Percentiles rank a stretch among this genome's conserved stretches.
Evolutionary conservation across 2,888 invertebrate species (phyloP).

Genomic region (Thyatira batis): DNA sequence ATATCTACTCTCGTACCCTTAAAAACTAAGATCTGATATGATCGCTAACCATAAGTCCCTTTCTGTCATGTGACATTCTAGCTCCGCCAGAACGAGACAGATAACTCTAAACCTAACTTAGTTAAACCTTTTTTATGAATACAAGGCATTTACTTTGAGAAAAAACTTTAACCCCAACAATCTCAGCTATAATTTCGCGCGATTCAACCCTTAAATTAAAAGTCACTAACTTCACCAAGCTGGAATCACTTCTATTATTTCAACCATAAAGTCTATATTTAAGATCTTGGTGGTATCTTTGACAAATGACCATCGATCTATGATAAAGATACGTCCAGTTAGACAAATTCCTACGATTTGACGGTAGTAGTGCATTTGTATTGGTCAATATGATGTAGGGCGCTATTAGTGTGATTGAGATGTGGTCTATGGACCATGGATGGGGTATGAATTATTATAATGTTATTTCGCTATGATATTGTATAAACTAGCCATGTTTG

Average conservation of each 20-base stretch:
- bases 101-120: too few relatives aligned
- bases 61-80: too few relatives aligned
- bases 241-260: constrained; percentile 1
- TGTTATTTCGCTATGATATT: not conserved
- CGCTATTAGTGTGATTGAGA: constrained; percentile 41
- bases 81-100: too few relatives aligned
- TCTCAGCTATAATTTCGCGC: not conserved
- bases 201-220: constrained; percentile 20
- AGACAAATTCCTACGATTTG: constrained; percentile 46
- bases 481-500: too few relatives aligned
- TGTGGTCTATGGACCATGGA: constrained; percentile 15
- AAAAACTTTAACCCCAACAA: too few relatives aligned
- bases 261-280: constrained; percentile 8
- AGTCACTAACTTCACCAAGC: constrained; percentile 4
- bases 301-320: constrained; percentile 38
- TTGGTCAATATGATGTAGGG: constrained; percentile 44
- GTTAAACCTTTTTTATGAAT: too few relatives aligned
- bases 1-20: too few relatives aligned
- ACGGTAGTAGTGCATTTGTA: constrained; percentile 41
- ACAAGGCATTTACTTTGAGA: too few relatives aligned
- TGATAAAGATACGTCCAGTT: constrained; percentile 45
- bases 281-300: constrained; percentile 12
- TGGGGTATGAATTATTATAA: constrained; percentile 18
- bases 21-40: too few relatives aligned
- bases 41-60: too few relatives aligned